Evolutionary conservation across 2,888 invertebrate species (phyloP).

Genomic region (Habrosyne pyritoides): DNA sequence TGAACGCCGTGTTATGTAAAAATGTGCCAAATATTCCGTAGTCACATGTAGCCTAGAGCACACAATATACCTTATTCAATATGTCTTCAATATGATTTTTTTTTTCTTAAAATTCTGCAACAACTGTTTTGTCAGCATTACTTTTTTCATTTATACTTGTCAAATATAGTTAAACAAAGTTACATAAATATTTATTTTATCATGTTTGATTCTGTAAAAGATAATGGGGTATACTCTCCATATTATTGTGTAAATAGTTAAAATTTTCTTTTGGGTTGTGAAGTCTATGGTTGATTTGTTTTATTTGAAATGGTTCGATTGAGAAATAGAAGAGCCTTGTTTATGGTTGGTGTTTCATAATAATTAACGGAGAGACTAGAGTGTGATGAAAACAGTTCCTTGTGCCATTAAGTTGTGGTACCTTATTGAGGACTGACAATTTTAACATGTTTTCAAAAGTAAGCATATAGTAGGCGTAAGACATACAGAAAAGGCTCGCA

Average conservation of each 20-base stretch:
- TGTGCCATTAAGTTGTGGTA: neutral
- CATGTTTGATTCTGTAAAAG: neutral
- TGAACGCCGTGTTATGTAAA: constrained; percentile 37
- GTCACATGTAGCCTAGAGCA: constrained; percentile 57
- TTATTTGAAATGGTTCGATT: neutral
- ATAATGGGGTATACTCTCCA: neutral
- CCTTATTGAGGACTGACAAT: neutral
- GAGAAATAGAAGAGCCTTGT: too few relatives aligned
- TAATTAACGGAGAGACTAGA: neutral
- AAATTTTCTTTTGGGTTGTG: constrained; percentile 4
- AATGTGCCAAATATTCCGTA: constrained; percentile 81
- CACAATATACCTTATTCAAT: constrained; percentile 8
- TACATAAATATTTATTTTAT: neutral
- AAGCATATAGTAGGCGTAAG: too few relatives aligned
- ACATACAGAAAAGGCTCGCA: too few relatives aligned
- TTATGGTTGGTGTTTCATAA: neutral
- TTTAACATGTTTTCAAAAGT: neutral
- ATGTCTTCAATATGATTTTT: neutral
- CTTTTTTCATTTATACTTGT: neutral
- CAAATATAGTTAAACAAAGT: neutral
- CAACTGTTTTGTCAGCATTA: neutral
- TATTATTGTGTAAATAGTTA: neutral
- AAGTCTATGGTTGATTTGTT: neutral
- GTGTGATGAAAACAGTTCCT: neutral
- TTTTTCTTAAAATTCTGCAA: neutral